Percentiles rank a stretch among this genome's conserved stretches.
These are phyloP conservation scores for Thamnophis sirtalis DNA, from an alignment of 2,113 vertebrate genomes.

Conservation along the genomic window DNA sequence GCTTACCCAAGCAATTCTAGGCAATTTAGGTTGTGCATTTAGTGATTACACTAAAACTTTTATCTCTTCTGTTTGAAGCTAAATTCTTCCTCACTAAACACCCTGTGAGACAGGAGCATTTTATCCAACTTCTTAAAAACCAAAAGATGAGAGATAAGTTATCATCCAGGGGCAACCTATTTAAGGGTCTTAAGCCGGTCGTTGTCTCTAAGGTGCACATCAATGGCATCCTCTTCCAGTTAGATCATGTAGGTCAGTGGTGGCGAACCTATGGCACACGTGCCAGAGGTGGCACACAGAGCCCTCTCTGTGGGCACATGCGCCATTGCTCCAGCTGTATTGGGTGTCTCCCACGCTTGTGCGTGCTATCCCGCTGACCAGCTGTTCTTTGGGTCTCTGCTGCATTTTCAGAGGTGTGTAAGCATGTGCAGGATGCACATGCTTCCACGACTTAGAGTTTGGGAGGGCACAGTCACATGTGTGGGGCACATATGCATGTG, in stretches of 20 bases:
- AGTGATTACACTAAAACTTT: not conserved
- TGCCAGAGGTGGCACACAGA: no score
- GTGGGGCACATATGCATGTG: no score
- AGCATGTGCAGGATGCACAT: no score
- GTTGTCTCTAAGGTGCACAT: not conserved
- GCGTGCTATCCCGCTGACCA: no score
- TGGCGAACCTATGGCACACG: no score
- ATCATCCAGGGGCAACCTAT: not conserved
- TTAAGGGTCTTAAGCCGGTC: not conserved
- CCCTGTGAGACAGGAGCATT: not conserved
- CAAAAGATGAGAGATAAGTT: not conserved
- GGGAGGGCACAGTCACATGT: no score
- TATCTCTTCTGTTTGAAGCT: not conserved
- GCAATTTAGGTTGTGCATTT: not conserved
- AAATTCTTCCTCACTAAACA: not conserved
- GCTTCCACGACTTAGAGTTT: no score
- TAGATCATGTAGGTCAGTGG: not conserved
- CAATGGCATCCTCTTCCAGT: not conserved
- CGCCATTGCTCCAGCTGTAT: no score
- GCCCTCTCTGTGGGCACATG: no score
- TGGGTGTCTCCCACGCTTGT: no score
- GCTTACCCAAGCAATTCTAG: not conserved
- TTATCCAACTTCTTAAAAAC: not conserved
- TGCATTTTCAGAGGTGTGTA: no score
- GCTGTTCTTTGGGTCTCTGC: no score